Conservation (phyloP, 2,113 vertebrate genomes). For the Aramus guarauna region DNA sequence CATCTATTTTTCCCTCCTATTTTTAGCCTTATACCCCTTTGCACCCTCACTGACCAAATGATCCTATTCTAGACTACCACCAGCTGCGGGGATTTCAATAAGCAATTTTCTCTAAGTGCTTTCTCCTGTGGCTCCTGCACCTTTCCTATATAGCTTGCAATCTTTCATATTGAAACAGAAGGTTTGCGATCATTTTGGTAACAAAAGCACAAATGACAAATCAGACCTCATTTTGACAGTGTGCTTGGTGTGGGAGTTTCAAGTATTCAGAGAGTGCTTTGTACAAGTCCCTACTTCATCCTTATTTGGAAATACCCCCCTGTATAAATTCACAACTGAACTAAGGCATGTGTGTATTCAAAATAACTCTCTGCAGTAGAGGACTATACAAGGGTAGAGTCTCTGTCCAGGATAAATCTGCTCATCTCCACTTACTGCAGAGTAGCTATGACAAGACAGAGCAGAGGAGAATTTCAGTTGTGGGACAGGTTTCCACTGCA, state of each 20-base stretch:
- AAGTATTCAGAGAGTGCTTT: neutral
- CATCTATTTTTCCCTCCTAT: neutral
- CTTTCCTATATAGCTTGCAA: neutral
- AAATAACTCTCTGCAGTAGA: neutral
- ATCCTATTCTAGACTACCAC: neutral
- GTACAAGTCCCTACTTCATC: neutral
- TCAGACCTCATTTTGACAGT: neutral
- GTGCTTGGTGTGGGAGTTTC: neutral
- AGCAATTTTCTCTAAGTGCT: neutral
- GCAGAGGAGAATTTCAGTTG: neutral
- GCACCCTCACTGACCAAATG: neutral
- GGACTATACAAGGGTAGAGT: neutral
- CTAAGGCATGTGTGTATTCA: neutral
- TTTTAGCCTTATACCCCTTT: neutral
- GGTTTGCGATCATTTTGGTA: neutral
- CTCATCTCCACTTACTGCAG: neutral
- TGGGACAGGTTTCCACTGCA: neutral
- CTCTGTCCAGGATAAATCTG: neutral
- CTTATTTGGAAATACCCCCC: neutral
- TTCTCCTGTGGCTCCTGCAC: neutral
- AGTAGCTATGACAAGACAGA: neutral
- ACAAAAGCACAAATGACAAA: constrained; percentile 28
- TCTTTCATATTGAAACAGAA: neutral
- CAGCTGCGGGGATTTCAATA: neutral
- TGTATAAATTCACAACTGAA: neutral